These are phyloP conservation scores for Eulemur rufifrons DNA, from an alignment of 2,113 vertebrate genomes.

Conservation along the genomic window DNA sequence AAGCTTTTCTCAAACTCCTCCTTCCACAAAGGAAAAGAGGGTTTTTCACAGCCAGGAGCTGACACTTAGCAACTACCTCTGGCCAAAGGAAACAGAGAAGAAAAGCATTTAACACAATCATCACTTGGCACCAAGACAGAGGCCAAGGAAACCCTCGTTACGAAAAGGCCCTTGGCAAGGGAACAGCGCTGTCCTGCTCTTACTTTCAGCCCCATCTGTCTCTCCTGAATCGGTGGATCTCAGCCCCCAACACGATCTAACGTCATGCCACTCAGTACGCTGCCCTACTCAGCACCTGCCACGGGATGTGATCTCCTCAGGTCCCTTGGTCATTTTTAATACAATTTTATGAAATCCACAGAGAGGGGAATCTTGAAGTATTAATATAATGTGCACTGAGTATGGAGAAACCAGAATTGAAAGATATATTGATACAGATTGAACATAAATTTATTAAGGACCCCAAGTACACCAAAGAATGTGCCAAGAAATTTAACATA, in stretches of 20 bases:
- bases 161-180: not conserved
- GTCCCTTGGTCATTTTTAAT: not conserved
- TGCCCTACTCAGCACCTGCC: not conserved
- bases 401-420: not conserved
- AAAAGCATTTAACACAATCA: not conserved
- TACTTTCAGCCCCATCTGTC: not conserved
- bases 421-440: not conserved
- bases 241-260: not conserved
- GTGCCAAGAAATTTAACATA: not conserved
- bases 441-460: not conserved
- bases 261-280: not conserved
- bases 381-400: not conserved
- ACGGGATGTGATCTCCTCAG: not conserved
- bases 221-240: not conserved
- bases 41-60: not conserved
- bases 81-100: not conserved
- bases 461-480: not conserved
- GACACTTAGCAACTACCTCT: not conserved
- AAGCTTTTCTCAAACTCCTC: not conserved
- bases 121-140: not conserved
- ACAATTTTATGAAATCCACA: not conserved
- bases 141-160: not conserved
- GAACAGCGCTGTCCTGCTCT: not conserved
- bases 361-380: not conserved
- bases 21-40: not conserved